These are phyloP conservation scores for Sarcophaga caerulescens DNA, from an alignment of 2,888 invertebrate genomes.

Conservation along the genomic window DNA sequence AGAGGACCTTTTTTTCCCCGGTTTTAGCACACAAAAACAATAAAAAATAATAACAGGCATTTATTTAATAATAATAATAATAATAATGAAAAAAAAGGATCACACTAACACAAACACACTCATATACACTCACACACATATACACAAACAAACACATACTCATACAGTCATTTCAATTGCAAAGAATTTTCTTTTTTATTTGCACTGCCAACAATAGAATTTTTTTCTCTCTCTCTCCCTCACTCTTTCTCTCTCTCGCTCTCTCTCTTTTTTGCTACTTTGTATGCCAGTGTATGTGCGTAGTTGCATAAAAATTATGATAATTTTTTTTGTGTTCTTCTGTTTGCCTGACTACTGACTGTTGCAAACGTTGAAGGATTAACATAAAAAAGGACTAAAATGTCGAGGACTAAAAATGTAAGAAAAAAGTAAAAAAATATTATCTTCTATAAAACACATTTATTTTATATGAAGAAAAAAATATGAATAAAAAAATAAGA, in stretches of 20 bases:
- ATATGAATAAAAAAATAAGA: neutral
- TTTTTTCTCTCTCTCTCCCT: neutral
- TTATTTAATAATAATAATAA: constrained; percentile 41
- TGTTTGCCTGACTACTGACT: neutral
- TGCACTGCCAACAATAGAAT: constrained; percentile 7
- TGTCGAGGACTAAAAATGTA: neutral
- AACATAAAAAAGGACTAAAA: constrained; percentile 17
- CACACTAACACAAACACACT: constrained; percentile 4
- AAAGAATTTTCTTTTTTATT: constrained; percentile 6
- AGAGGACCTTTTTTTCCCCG: constrained; percentile 32
- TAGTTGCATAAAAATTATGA: constrained; percentile 39
- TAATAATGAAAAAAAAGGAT: constrained; percentile 8
- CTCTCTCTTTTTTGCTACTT: neutral
- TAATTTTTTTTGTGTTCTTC: constrained; percentile 22
- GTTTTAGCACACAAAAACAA: constrained; percentile 28
- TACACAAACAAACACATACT: neutral
- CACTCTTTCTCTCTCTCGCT: no score
- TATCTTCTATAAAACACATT: constrained; percentile 48
- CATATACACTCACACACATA: neutral
- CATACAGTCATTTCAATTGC: constrained; percentile 46
- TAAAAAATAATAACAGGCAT: constrained; percentile 59
- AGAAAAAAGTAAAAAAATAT: constrained; percentile 24
- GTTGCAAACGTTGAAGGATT: constrained; percentile 22
- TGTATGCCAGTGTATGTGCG: neutral
- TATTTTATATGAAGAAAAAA: constrained; percentile 23